A percentile compares a stretch with the other conserved stretches of the same genome.
Conservation (phyloP, 2,797 vertebrate species). For the Urosaurus nigricauda region DNA sequence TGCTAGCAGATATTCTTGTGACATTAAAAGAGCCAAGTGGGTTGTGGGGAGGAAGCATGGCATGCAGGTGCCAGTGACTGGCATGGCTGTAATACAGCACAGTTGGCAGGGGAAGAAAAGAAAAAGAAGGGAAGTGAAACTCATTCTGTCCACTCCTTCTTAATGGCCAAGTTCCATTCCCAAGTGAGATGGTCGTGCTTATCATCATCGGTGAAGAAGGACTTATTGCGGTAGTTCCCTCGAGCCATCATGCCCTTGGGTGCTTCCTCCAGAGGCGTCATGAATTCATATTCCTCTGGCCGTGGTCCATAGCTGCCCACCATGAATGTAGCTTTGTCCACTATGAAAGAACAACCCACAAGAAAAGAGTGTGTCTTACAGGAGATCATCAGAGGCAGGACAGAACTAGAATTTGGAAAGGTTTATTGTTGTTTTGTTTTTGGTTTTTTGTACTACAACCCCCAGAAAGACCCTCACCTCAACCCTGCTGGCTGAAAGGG, state of each 20-base stretch:
- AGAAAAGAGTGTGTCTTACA: slow-evolving; percentile 26
- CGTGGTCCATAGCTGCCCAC: slow-evolving; percentile 87
- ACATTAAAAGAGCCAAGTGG: slow-evolving; percentile 41
- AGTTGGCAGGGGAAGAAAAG: slow-evolving; percentile 51
- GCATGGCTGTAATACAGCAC: slow-evolving; percentile 67
- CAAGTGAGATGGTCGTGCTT: slow-evolving; percentile 85
- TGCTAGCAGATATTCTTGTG: slow-evolving; percentile 36
- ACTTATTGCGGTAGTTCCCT: slow-evolving; percentile 85
- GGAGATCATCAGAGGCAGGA: background rate
- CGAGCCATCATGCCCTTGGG: slow-evolving; percentile 84
- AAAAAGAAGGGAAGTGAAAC: slow-evolving; percentile 43
- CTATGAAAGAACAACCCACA: slow-evolving; percentile 72
- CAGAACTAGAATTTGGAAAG: background rate
- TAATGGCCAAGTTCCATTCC: slow-evolving; percentile 87
- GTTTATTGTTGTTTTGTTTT: no score
- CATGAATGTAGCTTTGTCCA: slow-evolving; percentile 86
- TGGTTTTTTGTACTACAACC: no score
- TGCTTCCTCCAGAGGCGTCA: slow-evolving; percentile 83
- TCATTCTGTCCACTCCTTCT: slow-evolving; percentile 86
- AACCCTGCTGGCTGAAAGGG: no score
- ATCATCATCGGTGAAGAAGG: slow-evolving; percentile 86
- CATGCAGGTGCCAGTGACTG: slow-evolving; percentile 53
- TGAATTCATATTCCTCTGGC: slow-evolving; percentile 83
- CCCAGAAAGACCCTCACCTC: no score
- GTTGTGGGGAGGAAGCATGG: slow-evolving; percentile 46